Base-by-base conservation (phyloP, 2,888 invertebrate species). In the Seira ritae region DNA sequence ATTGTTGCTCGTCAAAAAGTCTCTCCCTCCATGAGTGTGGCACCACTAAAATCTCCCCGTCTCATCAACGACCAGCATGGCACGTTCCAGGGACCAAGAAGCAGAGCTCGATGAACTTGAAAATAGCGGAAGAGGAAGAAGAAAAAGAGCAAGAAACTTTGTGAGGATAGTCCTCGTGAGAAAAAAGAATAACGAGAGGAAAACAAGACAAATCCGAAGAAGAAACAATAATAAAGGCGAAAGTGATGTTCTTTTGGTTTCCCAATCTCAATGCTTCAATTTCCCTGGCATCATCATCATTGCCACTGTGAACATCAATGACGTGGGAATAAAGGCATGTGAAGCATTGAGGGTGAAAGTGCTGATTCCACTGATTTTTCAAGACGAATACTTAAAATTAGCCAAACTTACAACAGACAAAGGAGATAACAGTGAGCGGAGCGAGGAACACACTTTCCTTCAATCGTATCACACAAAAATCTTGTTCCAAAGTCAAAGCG, bases 61-160 rank as follows among this genome's bases (percentile, higher is more conserved):
- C 62, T 62, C 62, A 62, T 62, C 62, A 62, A 20, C 62, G 62
- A 62, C 60, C 60, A 84, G 84, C 75, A 84, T 84, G 84, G 84
- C 84, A 84, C 79, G 84, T 84, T 84, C 84, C 78, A 84, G 75
- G 79, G 75, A 79, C 60, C 72, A 72, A 68, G 77, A 46, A 77
- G 62, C 31, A 31, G 31, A 23, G 50, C 73, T 71, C 50, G 50
- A 60, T 60, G 46, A 81, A 79, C 65, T 76, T 76, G 76, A 76
- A 76, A 75, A 62, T 62, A 20, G 19, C 20, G 62, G 20, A 10
- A 62, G 62, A 20, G 20, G 22, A 62, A 3, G 62, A 62, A 20
- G 55, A 55, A 55, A 17, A 55, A 62, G 22, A 62, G 62, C 12
- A 2, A 62, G 20, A 62, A 62, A 20, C 22, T 62, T 12, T 50